Evolutionary conservation across 2,888 invertebrate species (phyloP).

Genomic region (Synergus laeviventris): DNA sequence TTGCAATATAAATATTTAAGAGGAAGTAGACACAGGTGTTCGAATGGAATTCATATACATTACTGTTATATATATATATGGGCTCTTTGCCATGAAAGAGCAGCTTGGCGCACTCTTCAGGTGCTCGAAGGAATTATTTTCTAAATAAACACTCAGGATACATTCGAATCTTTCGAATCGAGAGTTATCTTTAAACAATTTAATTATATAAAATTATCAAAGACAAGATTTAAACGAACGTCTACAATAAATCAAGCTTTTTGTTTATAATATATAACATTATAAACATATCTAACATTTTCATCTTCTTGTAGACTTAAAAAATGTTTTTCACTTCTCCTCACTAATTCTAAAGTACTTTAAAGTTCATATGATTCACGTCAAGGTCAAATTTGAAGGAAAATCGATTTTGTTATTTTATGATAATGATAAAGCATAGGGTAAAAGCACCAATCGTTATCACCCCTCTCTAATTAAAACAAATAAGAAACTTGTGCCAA

Average conservation of each 20-base stretch:
- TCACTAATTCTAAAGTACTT: neutral
- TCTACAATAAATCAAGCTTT: neutral
- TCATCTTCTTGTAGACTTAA: neutral
- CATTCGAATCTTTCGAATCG: neutral
- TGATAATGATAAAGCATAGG: neutral
- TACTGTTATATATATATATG: too few relatives aligned
- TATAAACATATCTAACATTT: neutral
- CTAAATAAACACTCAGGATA: conserved; percentile 4
- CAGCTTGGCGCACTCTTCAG: conserved; percentile 1
- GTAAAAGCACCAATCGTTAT: too few relatives aligned
- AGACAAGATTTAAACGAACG: neutral
- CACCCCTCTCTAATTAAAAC: too few relatives aligned
- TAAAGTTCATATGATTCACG: too few relatives aligned
- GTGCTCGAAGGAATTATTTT: neutral
- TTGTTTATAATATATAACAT: neutral
- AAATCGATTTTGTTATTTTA: neutral
- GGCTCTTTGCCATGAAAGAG: neutral
- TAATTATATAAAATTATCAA: neutral
- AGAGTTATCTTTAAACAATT: neutral
- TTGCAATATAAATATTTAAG: neutral
- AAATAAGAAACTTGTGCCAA: too few relatives aligned
- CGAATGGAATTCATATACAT: neutral
- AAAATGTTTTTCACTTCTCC: neutral
- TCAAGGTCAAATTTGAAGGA: too few relatives aligned
- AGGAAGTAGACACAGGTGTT: neutral